Base-by-base conservation (phyloP, 2,888 invertebrate genomes). In the Caenorhabditis imperialis region DNA sequence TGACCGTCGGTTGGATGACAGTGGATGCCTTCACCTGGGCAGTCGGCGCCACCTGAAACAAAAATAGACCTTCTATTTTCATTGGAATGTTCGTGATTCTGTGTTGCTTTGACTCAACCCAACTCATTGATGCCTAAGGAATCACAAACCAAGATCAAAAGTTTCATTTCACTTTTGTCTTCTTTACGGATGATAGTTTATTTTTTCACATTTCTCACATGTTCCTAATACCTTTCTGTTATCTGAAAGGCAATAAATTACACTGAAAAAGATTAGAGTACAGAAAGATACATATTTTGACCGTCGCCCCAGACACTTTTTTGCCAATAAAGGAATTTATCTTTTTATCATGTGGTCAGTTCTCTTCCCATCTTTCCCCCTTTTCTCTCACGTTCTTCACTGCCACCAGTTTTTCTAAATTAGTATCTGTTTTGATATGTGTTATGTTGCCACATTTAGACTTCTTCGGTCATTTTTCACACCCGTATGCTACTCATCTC, bases 41-140 rank as follows among this genome's bases (percentile, higher is more conserved):
- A n/a, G 67, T 67, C 20, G 67, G 67, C 53, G 62, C 53, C n/a
- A 51, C 67, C 67, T 67, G 48, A n/a, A 57, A 57, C 44, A 22
- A 10, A 30, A 30, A 30, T 30, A n/a, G n/a, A n/a, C n/a, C n/a
- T n/a, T n/a, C n/a, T n/a, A n/a, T n/a, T n/a, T n/a, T n/a, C n/a
- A n/a, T n/a, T n/a, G n/a, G n/a, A n/a, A n/a, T n/a, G n/a, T n/a
- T n/a, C n/a, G n/a, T n/a, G n/a, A n/a, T n/a, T n/a, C n/a, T n/a
- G n/a, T n/a, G n/a, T n/a, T n/a, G n/a, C n/a, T n/a, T n/a, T n/a
- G n/a, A n/a, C n/a, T n/a, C n/a, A n/a, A n/a, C n/a, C n/a, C n/a
- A n/a, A n/a, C n/a, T n/a, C n/a, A n/a, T n/a, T n/a, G n/a, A n/a
- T n/a, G n/a, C n/a, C n/a, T n/a, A n/a, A n/a, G n/a, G n/a, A n/a